Conservation (phyloP, 2,113 vertebrate genomes). For the Myocastor coypus region DNA sequence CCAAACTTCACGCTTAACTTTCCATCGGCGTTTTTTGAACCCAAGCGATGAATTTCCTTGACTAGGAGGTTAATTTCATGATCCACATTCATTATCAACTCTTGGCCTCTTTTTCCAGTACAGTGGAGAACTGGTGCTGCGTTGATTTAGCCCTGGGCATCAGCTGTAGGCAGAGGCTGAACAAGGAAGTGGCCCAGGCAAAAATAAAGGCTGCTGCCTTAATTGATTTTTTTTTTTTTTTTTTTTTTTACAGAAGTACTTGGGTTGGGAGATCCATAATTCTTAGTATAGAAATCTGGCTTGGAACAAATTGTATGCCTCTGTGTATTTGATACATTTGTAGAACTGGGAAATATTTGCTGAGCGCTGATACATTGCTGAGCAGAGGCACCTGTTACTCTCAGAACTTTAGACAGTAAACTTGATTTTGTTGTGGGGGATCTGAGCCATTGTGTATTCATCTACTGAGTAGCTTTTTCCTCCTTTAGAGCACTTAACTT, state of each 20-base stretch:
- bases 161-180: too few species aligned
- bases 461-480: not conserved
- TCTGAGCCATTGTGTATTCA: not conserved
- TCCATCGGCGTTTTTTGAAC: too few species aligned
- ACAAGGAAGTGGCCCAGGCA: too few species aligned
- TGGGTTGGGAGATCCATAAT: not conserved
- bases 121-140: too few species aligned
- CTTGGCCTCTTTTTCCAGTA: too few species aligned
- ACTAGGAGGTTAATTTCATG: too few species aligned
- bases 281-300: slow-evolving; percentile 33
- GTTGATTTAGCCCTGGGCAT: too few species aligned
- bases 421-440: slow-evolving; percentile 18
- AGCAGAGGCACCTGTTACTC: not conserved
- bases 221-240: too few species aligned
- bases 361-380: not conserved
- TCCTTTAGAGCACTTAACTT: slow-evolving; percentile 23
- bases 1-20: too few species aligned
- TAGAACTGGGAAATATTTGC: not conserved
- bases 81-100: too few species aligned
- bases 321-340: not conserved
- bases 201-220: too few species aligned
- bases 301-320: not conserved
- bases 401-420: not conserved
- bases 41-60: too few species aligned
- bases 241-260: not conserved